Percentiles rank a stretch among this genome's conserved stretches.
phyloP scores from a whole-genome alignment of 2,888 invertebrate genomes.

The Volucella inanis region DNA sequence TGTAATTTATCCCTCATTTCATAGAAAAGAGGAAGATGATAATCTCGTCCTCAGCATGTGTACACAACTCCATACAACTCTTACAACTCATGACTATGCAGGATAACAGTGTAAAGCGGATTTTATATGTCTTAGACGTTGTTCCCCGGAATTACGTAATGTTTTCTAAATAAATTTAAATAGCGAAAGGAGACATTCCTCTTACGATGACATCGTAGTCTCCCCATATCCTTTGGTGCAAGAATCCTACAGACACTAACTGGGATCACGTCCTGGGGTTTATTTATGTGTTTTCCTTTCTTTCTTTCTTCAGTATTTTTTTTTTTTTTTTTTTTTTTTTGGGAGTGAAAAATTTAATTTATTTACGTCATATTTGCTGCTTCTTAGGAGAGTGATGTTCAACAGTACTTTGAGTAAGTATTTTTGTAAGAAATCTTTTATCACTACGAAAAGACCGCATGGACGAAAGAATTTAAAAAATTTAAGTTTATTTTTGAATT shows the following conservation, averaged over 20 bases:
- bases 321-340: background rate
- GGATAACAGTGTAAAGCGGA: background rate
- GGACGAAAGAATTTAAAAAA: constrained; percentile 13
- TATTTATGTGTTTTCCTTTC: constrained; percentile 5
- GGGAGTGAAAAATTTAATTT: constrained; percentile 13
- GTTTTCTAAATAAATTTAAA: constrained; percentile 32
- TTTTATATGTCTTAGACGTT: background rate
- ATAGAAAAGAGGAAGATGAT: background rate
- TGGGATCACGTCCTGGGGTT: background rate
- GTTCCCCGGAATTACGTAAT: background rate
- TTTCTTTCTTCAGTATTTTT: background rate
- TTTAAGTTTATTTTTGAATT: too few species aligned
- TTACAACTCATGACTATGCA: background rate
- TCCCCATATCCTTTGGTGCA: background rate
- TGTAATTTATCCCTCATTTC: constrained; percentile 48
- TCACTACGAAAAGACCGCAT: background rate
- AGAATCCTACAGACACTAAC: background rate
- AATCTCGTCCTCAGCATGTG: too few species aligned
- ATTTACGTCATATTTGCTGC: constrained; percentile 29
- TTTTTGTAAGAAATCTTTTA: constrained; percentile 3
- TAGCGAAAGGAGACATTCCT: background rate
- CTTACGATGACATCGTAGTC: constrained; percentile 9
- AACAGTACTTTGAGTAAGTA: background rate
- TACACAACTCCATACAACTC: background rate
- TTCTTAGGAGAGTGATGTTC: background rate